Conservation (phyloP, 2,113 vertebrate genomes). For the Fulica atra region DNA sequence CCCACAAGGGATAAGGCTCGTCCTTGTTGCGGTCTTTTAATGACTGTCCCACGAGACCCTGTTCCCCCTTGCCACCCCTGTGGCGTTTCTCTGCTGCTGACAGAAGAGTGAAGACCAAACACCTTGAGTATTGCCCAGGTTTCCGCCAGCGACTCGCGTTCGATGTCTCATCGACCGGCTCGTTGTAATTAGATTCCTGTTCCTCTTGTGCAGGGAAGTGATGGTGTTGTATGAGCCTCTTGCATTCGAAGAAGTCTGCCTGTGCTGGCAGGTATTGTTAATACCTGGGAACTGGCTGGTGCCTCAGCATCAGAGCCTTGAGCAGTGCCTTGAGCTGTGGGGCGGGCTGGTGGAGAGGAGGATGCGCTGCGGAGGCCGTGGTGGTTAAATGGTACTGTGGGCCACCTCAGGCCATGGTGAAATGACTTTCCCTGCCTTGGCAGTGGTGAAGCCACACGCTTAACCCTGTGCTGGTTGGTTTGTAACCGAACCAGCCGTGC, state of each 20-base stretch:
- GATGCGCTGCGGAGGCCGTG: fast-evolving
- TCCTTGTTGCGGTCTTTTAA: background rate
- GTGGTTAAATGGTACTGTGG: background rate
- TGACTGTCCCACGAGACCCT: background rate
- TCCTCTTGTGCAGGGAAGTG: background rate
- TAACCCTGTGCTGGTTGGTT: background rate
- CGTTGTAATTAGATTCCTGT: background rate
- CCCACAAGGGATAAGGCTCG: fast-evolving
- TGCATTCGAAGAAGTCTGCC: background rate
- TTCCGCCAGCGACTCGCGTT: background rate
- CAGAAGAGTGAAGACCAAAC: background rate
- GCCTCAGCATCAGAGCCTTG: background rate
- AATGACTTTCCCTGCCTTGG: background rate
- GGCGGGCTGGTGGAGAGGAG: background rate
- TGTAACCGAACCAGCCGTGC: background rate
- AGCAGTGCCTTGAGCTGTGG: background rate
- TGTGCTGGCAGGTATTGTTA: background rate
- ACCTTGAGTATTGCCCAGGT: background rate
- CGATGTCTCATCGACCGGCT: background rate
- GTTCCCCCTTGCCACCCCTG: fast-evolving
- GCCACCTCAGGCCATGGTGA: background rate
- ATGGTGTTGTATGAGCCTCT: background rate
- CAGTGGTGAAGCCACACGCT: fast-evolving
- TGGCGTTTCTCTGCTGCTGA: background rate
- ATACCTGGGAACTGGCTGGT: background rate